A percentile compares a stretch with the other conserved stretches of the same genome.
phyloP scores from a whole-genome alignment of 2,888 invertebrate genomes.

The Hesperia comma region DNA sequence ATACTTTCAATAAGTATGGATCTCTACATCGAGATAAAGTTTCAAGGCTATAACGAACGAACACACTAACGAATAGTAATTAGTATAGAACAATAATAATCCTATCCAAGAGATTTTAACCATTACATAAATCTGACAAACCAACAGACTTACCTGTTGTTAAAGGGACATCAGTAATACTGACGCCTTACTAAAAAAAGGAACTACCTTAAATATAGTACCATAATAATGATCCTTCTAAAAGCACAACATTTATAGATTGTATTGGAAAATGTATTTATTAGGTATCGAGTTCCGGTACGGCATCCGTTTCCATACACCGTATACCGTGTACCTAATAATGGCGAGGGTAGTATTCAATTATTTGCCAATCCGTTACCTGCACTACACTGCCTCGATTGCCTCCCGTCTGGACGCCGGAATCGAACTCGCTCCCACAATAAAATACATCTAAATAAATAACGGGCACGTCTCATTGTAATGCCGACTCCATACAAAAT shows the following conservation, averaged over 20 bases:
- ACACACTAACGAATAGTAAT: too few relatives aligned
- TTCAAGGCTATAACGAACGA: too few relatives aligned
- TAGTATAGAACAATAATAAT: too few relatives aligned
- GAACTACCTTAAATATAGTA: too few relatives aligned
- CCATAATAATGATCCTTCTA: neutral
- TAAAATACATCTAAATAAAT: conserved; percentile 79
- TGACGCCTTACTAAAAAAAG: neutral
- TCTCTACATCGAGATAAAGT: too few relatives aligned
- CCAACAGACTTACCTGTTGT: too few relatives aligned
- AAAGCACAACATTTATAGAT: neutral
- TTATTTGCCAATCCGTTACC: conserved; percentile 73
- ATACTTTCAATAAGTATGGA: too few relatives aligned
- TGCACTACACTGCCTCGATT: conserved; percentile 60
- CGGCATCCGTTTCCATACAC: conserved; percentile 17
- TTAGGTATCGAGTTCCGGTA: conserved; percentile 17
- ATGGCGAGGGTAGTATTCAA: conserved; percentile 63
- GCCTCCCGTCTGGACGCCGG: conserved; percentile 66
- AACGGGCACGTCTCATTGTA: conserved; percentile 74
- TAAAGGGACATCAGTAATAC: too few relatives aligned
- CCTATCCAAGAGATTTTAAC: too few relatives aligned
- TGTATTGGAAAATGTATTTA: conserved; percentile 9
- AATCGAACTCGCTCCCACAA: conserved; percentile 65
- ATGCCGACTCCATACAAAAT: conserved; percentile 71
- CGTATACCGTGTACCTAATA: conserved; percentile 35
- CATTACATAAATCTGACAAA: too few relatives aligned